Evolutionary conservation across 1,140 invertebrate species (phyloP).

Genomic region (Drosophila nasuta): DNA sequence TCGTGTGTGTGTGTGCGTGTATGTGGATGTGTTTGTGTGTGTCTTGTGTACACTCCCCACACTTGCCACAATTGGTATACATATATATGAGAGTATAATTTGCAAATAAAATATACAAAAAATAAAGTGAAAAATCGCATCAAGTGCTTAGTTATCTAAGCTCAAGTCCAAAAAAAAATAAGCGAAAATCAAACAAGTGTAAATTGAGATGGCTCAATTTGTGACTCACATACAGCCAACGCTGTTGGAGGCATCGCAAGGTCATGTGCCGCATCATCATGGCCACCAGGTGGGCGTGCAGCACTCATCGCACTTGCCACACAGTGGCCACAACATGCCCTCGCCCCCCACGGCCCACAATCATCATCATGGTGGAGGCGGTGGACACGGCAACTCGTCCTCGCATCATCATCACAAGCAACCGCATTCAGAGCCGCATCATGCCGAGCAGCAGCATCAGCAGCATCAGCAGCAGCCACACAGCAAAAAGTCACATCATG

Average conservation of each 20-base stretch:
- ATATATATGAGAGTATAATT: slow-evolving; percentile 36
- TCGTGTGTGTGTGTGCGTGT: slow-evolving; percentile 6
- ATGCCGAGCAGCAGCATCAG: slow-evolving; percentile 41
- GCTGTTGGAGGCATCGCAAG: slow-evolving; percentile 86
- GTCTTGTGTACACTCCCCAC: slow-evolving; percentile 52
- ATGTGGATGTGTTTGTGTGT: slow-evolving; percentile 25
- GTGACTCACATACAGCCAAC: slow-evolving; percentile 87
- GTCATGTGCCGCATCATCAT: slow-evolving; percentile 85
- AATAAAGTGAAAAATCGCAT: slow-evolving; percentile 37
- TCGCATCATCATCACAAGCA: slow-evolving; percentile 54
- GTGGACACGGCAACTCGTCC: slow-evolving; percentile 21
- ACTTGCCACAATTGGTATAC: slow-evolving; percentile 51
- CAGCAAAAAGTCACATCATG: slow-evolving; percentile 25
- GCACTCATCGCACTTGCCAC: slow-evolving; percentile 81
- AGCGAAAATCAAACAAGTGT: slow-evolving; percentile 62
- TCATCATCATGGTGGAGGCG: slow-evolving; percentile 70
- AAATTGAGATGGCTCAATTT: slow-evolving; percentile 85
- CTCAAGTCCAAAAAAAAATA: too few relatives aligned
- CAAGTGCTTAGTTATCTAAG: slow-evolving; percentile 20
- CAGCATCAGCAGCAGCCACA: slow-evolving; percentile 19
- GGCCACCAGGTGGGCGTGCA: slow-evolving; percentile 82
- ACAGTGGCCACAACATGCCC: slow-evolving; percentile 84
- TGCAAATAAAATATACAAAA: slow-evolving; percentile 12
- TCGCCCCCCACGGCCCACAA: slow-evolving; percentile 81
- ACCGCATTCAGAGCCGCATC: slow-evolving; percentile 62